Evolutionary conservation across 2,113 vertebrate species (phyloP).

Genomic region (Podarcis raffonei): DNA sequence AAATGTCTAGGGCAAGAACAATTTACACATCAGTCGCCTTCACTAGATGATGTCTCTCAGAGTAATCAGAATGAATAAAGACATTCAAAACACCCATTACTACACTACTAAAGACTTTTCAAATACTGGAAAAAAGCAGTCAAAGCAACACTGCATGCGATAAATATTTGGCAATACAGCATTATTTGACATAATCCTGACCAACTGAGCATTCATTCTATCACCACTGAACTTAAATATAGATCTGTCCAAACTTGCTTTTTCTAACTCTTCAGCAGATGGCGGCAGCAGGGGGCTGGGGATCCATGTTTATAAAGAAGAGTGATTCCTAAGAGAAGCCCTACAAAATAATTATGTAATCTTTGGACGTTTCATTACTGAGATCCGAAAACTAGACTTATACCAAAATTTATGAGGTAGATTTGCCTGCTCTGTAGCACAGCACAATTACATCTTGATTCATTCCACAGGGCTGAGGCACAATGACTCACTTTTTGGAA

Average conservation of each 20-base stretch:
- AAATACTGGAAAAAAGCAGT: constrained; percentile 5
- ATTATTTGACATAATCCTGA: neutral
- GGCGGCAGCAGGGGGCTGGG: neutral
- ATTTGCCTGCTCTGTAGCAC: constrained; percentile 24
- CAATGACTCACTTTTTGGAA: constrained; percentile 38
- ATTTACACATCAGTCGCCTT: neutral
- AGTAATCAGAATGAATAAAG: constrained; percentile 1
- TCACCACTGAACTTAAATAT: neutral
- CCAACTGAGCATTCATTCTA: neutral
- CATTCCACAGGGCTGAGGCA: constrained; percentile 31
- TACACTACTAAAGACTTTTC: neutral
- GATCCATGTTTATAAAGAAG: constrained; percentile 30
- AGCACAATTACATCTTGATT: constrained; percentile 13
- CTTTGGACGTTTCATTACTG: constrained; percentile 33
- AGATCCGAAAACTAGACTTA: constrained; percentile 39
- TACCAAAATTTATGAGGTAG: constrained; percentile 36
- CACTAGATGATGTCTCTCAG: neutral
- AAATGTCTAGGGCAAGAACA: neutral
- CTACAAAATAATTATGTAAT: constrained; percentile 18
- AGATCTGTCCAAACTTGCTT: neutral
- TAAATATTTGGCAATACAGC: neutral
- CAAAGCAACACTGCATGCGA: accelerated
- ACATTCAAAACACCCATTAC: constrained; percentile 1
- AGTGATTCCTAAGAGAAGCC: constrained; percentile 28
- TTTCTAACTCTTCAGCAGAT: neutral